Evolutionary conservation across 2,888 invertebrate species (phyloP), one percentile per base, ranked within the genome.

Genomic region (Arge pagana): DNA sequence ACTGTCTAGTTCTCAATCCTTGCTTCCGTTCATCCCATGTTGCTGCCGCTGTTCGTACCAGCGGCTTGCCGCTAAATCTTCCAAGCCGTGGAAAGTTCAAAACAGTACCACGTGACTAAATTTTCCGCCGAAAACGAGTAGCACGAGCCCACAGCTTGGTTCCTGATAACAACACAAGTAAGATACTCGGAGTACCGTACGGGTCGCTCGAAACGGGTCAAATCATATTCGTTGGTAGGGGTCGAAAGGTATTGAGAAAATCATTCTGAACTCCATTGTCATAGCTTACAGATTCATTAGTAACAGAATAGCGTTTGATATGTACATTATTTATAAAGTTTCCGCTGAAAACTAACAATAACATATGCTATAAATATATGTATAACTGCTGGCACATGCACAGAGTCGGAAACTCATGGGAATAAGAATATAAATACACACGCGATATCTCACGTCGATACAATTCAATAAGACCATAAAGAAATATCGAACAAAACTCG

Each of bases 281-380:
- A n/a, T n/a, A n/a, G n/a, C n/a, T n/a, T n/a, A n/a, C n/a, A n/a
- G n/a, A n/a, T n/a, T n/a, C n/a, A n/a, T n/a, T n/a, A n/a, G n/a
- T n/a, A n/a, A n/a, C n/a, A n/a, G n/a, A n/a, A n/a, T n/a, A n/a
- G n/a, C n/a, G n/a, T 64, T 67, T 71, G 72, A 72, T 72, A 72
- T 72, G 72, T 73, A 73, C 72, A 73, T 64, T 71, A 71, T 71
- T 63, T 71, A 71, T 70, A 68, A 67, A 66, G 63, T 65, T 61
- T 42, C 21, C 49, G 53, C 67, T 66, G 69, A 42, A 26, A 37
- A 48, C 64, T 68, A 67, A 62, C 58, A 52, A 62, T 63, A 59
- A 58, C 65, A 61, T 50, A 57, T 40, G n/a, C n/a, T n/a, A 36
- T 53, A 52, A 28, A 28, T 36, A 53, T 40, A 48, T 42, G 16